Conservation (phyloP, 1,140 invertebrate genomes). For the Trichogramma pretiosum region DNA sequence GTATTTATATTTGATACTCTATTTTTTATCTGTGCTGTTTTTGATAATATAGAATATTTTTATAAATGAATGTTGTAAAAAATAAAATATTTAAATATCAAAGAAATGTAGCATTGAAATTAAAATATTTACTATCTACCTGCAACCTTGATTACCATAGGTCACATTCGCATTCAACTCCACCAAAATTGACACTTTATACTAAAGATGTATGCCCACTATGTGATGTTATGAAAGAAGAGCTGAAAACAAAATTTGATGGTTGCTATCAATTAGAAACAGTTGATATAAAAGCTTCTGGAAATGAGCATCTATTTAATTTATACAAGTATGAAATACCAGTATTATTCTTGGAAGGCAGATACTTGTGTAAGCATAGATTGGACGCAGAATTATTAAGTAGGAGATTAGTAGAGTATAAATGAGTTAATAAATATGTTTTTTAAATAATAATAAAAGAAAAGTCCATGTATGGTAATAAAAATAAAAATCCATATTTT, state of each 20-base stretch:
- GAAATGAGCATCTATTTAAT: constrained; percentile 62
- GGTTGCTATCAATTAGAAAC: constrained; percentile 56
- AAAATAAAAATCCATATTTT: no score
- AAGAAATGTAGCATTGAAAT: not conserved
- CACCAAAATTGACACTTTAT: constrained; percentile 62
- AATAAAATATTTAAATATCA: constrained; percentile 10
- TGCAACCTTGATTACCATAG: constrained; percentile 27
- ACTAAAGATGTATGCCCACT: constrained; percentile 74
- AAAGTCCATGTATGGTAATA: no score
- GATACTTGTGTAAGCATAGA: constrained; percentile 76
- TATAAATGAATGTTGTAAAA: not conserved
- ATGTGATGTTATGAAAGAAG: constrained; percentile 69
- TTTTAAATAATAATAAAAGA: not conserved
- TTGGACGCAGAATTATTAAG: constrained; percentile 52
- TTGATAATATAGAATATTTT: constrained; percentile 7
- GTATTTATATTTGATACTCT: not conserved
- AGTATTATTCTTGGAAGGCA: constrained; percentile 73
- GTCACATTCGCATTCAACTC: constrained; percentile 26
- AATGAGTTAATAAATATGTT: not conserved
- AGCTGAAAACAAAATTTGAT: constrained; percentile 52
- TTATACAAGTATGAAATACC: constrained; percentile 81
- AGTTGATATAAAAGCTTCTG: constrained; percentile 65
- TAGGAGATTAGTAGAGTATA: constrained; percentile 38
- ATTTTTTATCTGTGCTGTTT: not conserved
- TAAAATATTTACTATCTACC: not conserved